Percentiles rank a stretch among this genome's conserved stretches.
Evolutionary conservation across 1,140 invertebrate genomes (phyloP).

Genomic region (Drosophila setifemur): DNA sequence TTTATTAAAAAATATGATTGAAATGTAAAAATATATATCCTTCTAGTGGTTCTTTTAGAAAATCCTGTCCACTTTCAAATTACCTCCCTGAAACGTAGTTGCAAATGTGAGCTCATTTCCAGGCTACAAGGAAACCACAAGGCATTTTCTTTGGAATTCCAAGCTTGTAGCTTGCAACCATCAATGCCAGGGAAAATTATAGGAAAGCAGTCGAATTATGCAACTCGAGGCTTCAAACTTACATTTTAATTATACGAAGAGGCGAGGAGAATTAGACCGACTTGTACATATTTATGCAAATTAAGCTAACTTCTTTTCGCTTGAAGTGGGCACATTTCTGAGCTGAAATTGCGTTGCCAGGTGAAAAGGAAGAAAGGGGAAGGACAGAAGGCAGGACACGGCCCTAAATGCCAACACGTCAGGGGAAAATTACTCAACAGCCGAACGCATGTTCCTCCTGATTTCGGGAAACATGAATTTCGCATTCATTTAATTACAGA

Average conservation of each 20-base stretch:
- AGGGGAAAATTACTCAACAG: conserved; percentile 65
- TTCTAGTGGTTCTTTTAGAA: too few relatives aligned
- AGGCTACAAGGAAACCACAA: conserved; percentile 31
- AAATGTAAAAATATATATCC: too few relatives aligned
- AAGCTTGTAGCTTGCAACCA: conserved; percentile 6
- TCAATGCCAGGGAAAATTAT: conserved; percentile 23
- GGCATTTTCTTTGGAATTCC: conserved; percentile 36
- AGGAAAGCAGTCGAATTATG: conserved; percentile 16
- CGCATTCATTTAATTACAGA: conserved; percentile 76
- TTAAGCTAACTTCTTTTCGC: conserved; percentile 49
- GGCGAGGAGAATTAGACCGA: conserved; percentile 22
- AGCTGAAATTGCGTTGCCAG: conserved; percentile 32
- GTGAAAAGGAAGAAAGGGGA: not conserved
- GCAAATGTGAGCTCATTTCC: conserved; percentile 5
- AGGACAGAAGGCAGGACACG: conserved; percentile 1
- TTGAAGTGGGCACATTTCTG: conserved; percentile 38
- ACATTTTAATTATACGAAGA: conserved; percentile 60
- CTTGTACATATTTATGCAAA: conserved; percentile 69
- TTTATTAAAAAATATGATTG: too few relatives aligned
- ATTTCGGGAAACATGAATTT: conserved; percentile 74
- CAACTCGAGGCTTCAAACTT: conserved; percentile 16
- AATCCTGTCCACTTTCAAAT: not conserved
- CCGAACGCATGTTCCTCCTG: conserved; percentile 60
- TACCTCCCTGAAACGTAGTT: not conserved
- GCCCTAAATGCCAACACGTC: conserved; percentile 65